These are phyloP conservation scores for Spilogale gracilis DNA, from an alignment of 2,113 vertebrate genomes.

Conservation along the genomic window DNA sequence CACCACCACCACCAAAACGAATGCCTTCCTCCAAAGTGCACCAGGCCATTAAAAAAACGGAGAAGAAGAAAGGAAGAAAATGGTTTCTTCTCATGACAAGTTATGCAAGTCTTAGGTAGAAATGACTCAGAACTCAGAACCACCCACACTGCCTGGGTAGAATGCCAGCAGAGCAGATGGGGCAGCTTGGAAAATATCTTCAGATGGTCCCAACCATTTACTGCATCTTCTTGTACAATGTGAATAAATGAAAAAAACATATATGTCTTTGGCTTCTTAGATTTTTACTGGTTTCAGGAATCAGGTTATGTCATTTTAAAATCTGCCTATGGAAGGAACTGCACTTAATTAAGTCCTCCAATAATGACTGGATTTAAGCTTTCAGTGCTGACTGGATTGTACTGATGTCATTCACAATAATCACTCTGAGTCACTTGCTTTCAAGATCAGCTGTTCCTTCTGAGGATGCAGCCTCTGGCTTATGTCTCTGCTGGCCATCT, in stretches of 20 bases:
- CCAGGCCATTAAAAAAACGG: neutral
- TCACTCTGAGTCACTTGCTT: neutral
- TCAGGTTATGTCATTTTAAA: conserved; percentile 84
- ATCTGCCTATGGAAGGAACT: conserved; percentile 76
- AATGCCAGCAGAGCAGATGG: conserved; percentile 85
- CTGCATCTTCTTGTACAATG: conserved; percentile 81
- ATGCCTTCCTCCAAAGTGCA: neutral
- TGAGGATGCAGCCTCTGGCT: neutral
- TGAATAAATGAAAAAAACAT: conserved; percentile 78
- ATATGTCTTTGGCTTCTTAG: conserved; percentile 67
- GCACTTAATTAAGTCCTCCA: conserved; percentile 82
- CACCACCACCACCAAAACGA: neutral
- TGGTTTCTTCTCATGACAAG: neutral
- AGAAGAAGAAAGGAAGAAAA: neutral
- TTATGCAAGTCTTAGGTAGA: conserved; percentile 73
- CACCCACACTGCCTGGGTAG: conserved; percentile 72
- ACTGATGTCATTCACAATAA: conserved; percentile 60
- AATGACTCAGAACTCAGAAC: conserved; percentile 74
- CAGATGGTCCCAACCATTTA: conserved; percentile 81
- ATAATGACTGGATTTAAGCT: conserved; percentile 81
- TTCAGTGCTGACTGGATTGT: conserved; percentile 73
- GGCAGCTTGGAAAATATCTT: conserved; percentile 85
- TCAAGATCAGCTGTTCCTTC: neutral
- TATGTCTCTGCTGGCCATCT: neutral
- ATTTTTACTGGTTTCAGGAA: conserved; percentile 84